Conservation (phyloP, 1,140 invertebrate genomes). For the Nasonia vitripennis region DNA sequence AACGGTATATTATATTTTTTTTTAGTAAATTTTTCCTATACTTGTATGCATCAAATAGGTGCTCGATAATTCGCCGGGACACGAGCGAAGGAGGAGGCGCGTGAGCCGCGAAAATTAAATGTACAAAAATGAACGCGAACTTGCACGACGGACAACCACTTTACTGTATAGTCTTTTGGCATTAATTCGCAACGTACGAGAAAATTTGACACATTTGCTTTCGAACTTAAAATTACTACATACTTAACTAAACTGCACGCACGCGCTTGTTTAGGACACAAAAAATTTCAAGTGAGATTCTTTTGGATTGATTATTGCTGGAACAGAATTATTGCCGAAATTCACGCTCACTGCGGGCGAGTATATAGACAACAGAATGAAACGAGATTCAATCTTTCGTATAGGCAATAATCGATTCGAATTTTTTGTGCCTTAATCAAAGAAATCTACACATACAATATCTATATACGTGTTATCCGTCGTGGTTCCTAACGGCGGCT, state of each 20-base stretch:
- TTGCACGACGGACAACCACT: neutral
- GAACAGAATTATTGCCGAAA: neutral
- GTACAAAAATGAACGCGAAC: neutral
- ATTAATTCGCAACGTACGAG: neutral
- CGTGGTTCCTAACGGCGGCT: conserved; percentile 4
- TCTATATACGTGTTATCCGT: neutral
- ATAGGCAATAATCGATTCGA: neutral
- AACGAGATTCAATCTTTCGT: neutral
- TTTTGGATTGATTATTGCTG: neutral
- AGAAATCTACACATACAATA: neutral
- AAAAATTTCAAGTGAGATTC: neutral
- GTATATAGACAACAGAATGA: neutral
- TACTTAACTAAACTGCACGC: no score
- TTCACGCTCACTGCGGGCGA: neutral
- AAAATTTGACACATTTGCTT: neutral
- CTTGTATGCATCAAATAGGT: neutral
- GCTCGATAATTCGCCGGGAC: neutral
- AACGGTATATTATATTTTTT: neutral
- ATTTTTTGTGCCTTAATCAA: neutral
- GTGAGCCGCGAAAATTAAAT: neutral
- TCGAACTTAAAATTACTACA: neutral
- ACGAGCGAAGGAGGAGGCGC: neutral
- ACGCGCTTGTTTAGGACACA: neutral
- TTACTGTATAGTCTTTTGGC: neutral
- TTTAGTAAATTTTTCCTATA: neutral